A percentile compares a stretch with the other conserved stretches of the same genome.
phyloP scores from a whole-genome alignment of 2,888 invertebrate genomes.

The Sarcophaga subvicina region DNA sequence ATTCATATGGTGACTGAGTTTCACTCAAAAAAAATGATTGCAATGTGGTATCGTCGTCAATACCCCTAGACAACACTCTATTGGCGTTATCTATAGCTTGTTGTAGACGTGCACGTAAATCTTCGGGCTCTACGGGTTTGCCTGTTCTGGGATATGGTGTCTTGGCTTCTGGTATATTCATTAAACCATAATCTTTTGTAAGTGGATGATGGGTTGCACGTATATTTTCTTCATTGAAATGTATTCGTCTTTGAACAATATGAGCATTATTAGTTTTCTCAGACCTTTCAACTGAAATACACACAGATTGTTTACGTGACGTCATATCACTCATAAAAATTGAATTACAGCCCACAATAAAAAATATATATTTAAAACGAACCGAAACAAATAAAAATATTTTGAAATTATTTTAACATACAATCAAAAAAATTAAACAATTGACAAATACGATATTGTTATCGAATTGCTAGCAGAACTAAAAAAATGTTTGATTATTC shows the following conservation, averaged over 20 bases:
- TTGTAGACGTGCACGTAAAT: slow-evolving; percentile 44
- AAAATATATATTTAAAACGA: no score
- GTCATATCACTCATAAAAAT: no score
- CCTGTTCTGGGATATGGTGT: slow-evolving; percentile 68
- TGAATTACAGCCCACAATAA: no score
- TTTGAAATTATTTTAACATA: no score
- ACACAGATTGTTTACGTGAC: no score
- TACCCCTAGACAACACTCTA: not conserved
- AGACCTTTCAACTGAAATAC: no score
- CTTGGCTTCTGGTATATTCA: slow-evolving; percentile 62
- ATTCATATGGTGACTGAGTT: not conserved
- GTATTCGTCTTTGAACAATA: slow-evolving; percentile 8
- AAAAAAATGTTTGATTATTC: no score
- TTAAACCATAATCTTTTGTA: slow-evolving; percentile 69
- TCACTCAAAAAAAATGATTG: slow-evolving; percentile 43
- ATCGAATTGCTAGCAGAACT: no score
- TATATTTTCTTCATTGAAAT: slow-evolving; percentile 70
- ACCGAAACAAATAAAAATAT: no score
- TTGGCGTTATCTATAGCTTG: slow-evolving; percentile 25
- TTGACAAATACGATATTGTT: no score
- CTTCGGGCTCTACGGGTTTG: slow-evolving; percentile 51
- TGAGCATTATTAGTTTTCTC: no score
- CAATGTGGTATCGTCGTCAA: not conserved
- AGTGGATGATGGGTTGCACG: slow-evolving; percentile 62
- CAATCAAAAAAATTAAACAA: no score